A percentile compares a stretch with the other conserved stretches of the same genome.
These are phyloP conservation scores for Crenichthys baileyi DNA, from an alignment of 2,797 vertebrate species.

Conservation along the genomic window DNA sequence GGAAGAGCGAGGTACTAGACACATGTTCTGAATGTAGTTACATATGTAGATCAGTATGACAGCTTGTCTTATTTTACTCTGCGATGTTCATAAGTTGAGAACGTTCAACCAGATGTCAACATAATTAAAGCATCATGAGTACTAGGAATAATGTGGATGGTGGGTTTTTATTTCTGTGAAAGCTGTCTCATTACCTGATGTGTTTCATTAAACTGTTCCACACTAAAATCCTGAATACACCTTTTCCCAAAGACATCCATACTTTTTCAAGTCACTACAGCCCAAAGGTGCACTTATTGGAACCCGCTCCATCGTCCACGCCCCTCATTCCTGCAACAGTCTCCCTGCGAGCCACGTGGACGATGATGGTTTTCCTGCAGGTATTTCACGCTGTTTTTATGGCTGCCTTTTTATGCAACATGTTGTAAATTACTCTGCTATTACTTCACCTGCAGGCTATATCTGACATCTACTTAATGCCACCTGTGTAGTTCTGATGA, in stretches of 20 bases:
- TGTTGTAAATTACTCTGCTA: constrained; percentile 34
- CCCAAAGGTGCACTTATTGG: constrained; percentile 67
- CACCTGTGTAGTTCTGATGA: constrained; percentile 39
- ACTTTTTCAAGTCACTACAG: constrained; percentile 37
- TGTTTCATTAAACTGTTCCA: constrained; percentile 48
- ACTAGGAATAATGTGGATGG: not conserved
- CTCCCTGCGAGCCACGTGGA: constrained; percentile 37
- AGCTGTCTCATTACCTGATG: constrained; percentile 23
- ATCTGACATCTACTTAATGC: constrained; percentile 30
- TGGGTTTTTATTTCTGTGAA: not conserved
- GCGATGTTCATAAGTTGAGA: not conserved
- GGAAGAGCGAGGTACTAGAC: not conserved
- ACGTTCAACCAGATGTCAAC: not conserved
- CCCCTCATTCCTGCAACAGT: constrained; percentile 12
- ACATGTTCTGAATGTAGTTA: not conserved
- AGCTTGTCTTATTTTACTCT: not conserved
- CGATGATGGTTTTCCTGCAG: constrained; percentile 53
- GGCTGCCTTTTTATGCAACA: constrained; percentile 35
- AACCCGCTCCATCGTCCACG: constrained; percentile 20
- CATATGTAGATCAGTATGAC: not conserved
- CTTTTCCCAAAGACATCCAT: constrained; percentile 48
- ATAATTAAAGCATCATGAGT: not conserved
- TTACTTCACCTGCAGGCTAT: constrained; percentile 47
- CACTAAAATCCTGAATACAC: constrained; percentile 7
- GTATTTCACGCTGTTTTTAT: constrained; percentile 43